These are phyloP conservation scores for Ashinkailepas kermadecensis DNA, from an alignment of 2,888 invertebrate genomes.

Conservation along the genomic window DNA sequence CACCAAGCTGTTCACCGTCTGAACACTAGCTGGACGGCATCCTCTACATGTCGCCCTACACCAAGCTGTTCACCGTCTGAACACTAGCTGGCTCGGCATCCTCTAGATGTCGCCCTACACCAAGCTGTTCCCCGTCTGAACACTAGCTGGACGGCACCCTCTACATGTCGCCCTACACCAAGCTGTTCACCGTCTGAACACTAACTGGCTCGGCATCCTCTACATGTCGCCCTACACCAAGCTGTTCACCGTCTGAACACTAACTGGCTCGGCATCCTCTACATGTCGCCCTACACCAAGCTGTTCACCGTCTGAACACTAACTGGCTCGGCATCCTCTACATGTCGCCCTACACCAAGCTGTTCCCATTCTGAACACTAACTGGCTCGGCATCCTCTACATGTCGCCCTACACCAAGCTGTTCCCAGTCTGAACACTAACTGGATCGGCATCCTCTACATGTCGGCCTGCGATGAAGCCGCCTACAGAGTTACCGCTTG, in stretches of 20 bases:
- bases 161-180: slow-evolving; percentile 42
- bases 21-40: slow-evolving; percentile 39
- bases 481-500: too few relatives aligned
- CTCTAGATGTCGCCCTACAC: slow-evolving; percentile 24
- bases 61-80: slow-evolving; percentile 38
- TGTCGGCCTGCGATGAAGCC: too few relatives aligned
- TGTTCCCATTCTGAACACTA: slow-evolving; percentile 36
- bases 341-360: slow-evolving; percentile 41
- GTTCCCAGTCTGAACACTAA: slow-evolving; percentile 36
- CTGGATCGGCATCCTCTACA: too few relatives aligned
- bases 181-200: slow-evolving; percentile 37
- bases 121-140: slow-evolving; percentile 23
- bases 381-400: slow-evolving; percentile 43
- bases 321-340: slow-evolving; percentile 43
- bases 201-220: neutral
- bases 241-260: too few relatives aligned
- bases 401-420: slow-evolving; percentile 42
- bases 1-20: slow-evolving; percentile 39
- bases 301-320: slow-evolving; percentile 37
- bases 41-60: slow-evolving; percentile 42
- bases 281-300: slow-evolving; percentile 42
- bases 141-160: too few relatives aligned
- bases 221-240: too few relatives aligned
- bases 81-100: too few relatives aligned
- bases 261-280: slow-evolving; percentile 43